Conservation (phyloP, 2,113 vertebrate species). For the Heptranchias perlo region DNA sequence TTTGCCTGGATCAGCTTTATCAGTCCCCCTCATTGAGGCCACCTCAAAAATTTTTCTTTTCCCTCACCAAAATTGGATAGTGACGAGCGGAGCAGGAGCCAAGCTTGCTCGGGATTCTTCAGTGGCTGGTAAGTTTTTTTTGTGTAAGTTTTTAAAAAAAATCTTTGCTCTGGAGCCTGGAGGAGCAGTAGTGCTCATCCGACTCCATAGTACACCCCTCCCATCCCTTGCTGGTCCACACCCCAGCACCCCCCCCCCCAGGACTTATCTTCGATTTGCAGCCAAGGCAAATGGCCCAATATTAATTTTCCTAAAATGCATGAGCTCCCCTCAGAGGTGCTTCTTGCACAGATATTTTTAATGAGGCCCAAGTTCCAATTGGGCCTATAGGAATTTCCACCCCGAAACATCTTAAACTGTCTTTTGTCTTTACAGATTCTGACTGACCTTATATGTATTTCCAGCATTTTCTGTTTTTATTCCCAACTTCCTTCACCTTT, state of each 20-base stretch:
- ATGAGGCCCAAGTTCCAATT: background rate
- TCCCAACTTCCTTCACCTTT: no score
- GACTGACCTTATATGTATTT: background rate
- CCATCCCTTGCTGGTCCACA: background rate
- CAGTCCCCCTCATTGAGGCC: background rate
- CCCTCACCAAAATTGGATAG: background rate
- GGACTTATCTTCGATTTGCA: no score
- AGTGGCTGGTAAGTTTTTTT: background rate
- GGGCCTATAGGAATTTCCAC: background rate
- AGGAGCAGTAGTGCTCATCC: background rate
- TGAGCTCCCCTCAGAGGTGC: background rate
- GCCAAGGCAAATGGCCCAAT: no score
- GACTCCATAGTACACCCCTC: background rate
- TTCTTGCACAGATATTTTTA: background rate
- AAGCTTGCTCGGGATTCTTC: background rate
- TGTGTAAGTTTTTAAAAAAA: no score
- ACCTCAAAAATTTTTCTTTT: background rate
- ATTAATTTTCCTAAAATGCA: background rate
- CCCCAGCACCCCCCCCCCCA: no score
- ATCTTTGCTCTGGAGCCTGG: background rate
- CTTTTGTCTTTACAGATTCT: background rate
- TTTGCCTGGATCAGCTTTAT: background rate
- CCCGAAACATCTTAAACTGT: background rate
- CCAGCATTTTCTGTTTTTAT: background rate
- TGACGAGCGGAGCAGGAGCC: background rate